Conservation (phyloP, 2,797 vertebrate species). For the Yasuhikotakia modesta region DNA sequence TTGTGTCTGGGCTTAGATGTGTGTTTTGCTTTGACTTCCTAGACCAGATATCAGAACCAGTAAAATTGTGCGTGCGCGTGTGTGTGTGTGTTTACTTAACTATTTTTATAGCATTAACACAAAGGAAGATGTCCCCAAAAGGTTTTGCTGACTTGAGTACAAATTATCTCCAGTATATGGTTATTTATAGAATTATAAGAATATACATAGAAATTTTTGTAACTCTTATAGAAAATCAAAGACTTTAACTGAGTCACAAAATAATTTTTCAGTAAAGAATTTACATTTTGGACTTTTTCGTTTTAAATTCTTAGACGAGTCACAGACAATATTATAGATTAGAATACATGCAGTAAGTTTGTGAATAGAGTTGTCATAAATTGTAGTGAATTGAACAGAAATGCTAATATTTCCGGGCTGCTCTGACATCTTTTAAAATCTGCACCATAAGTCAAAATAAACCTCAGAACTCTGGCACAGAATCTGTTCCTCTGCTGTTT, state of each 20-base stretch:
- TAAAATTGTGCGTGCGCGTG: background rate
- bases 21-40: background rate
- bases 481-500: conserved; percentile 3
- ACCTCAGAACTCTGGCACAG: conserved; percentile 15
- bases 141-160: too few relatives aligned
- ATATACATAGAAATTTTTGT: too few relatives aligned
- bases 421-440: conserved; percentile 21
- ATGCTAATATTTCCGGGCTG: background rate
- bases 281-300: too few relatives aligned
- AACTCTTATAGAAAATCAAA: too few relatives aligned
- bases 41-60: conserved; percentile 7
- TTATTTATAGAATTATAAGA: too few relatives aligned
- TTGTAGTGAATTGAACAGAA: conserved; percentile 4
- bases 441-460: conserved; percentile 21
- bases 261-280: too few relatives aligned
- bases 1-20: conserved; percentile 12
- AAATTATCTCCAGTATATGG: too few relatives aligned
- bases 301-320: background rate
- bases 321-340: background rate
- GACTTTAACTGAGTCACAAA: too few relatives aligned
- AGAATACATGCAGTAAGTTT: background rate
- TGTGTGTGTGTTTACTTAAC: too few relatives aligned
- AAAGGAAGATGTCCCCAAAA: too few relatives aligned
- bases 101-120: too few relatives aligned
- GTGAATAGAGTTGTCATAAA: conserved; percentile 1